A percentile compares a stretch with the other conserved stretches of the same genome.
Evolutionary conservation across 2,797 vertebrate genomes (phyloP).

Genomic region (Graptemys geographica): DNA sequence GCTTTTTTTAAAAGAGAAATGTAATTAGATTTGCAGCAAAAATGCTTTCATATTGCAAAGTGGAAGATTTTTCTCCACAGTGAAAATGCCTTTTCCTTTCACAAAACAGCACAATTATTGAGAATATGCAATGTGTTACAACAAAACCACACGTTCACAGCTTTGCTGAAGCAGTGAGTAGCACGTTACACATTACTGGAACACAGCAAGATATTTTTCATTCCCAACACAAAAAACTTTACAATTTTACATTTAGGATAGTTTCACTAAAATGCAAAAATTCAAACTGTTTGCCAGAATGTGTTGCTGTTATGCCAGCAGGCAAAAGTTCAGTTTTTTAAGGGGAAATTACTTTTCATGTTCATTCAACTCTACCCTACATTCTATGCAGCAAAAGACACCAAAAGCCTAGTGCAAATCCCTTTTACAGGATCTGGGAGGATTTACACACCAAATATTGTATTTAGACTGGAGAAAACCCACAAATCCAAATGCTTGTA

Average conservation of each 20-base stretch:
- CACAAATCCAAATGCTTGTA: neutral
- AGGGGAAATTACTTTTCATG: neutral
- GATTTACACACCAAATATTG: neutral
- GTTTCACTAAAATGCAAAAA: constrained; percentile 13
- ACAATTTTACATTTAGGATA: neutral
- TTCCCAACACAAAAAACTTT: neutral
- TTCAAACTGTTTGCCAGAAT: neutral
- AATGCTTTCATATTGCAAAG: neutral
- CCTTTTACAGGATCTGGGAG: neutral
- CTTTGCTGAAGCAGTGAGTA: neutral
- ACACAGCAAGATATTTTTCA: neutral
- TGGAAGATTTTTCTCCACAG: neutral
- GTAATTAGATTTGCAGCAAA: neutral
- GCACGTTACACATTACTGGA: neutral
- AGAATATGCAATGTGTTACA: neutral
- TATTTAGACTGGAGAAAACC: neutral
- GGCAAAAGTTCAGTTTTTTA: neutral
- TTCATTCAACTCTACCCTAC: neutral
- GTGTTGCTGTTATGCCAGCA: neutral
- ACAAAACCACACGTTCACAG: neutral
- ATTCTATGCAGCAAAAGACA: neutral
- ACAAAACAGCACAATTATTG: constrained; percentile 30
- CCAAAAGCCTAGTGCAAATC: neutral
- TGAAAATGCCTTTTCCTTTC: neutral
- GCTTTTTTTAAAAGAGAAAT: neutral